Evolutionary conservation across 1,140 invertebrate species (phyloP).

Genomic region (Helicoverpa armigera): DNA sequence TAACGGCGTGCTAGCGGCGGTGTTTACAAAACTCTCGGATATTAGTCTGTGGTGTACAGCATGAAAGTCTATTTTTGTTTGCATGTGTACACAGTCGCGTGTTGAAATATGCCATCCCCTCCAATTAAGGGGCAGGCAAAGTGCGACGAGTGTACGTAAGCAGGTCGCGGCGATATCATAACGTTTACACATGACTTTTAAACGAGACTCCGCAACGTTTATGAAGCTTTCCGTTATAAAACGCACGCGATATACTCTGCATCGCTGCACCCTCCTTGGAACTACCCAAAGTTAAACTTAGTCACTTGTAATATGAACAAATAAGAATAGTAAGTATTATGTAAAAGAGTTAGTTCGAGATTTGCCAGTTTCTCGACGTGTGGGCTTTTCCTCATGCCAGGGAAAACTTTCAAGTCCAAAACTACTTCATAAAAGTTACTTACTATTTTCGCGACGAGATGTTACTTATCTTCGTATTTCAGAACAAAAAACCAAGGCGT

Average conservation of each 20-base stretch:
- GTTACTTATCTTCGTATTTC: slow-evolving; percentile 28
- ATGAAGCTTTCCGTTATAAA: slow-evolving; percentile 54
- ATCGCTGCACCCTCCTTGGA: slow-evolving; percentile 1
- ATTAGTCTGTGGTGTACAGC: slow-evolving; percentile 61
- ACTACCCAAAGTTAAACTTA: neutral
- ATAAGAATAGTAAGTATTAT: neutral
- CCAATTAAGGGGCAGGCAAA: slow-evolving; percentile 79
- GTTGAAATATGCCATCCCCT: slow-evolving; percentile 65
- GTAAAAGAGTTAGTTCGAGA: neutral
- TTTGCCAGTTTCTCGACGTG: slow-evolving; percentile 26
- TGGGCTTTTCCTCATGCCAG: slow-evolving; percentile 5
- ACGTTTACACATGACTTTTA: slow-evolving; percentile 71
- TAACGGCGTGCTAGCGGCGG: slow-evolving; percentile 67
- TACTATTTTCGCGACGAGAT: slow-evolving; percentile 26
- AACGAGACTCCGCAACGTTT: slow-evolving; percentile 62
- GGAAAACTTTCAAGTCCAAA: slow-evolving; percentile 18
- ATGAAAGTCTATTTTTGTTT: slow-evolving; percentile 68
- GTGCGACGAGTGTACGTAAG: slow-evolving; percentile 75
- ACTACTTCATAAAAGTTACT: slow-evolving; percentile 28
- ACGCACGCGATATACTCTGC: slow-evolving; percentile 18
- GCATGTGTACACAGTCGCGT: slow-evolving; percentile 64
- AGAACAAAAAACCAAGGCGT: slow-evolving; percentile 22
- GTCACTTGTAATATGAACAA: neutral
- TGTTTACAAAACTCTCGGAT: slow-evolving; percentile 57
- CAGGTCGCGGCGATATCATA: slow-evolving; percentile 75